phyloP scores from a whole-genome alignment of 2,888 invertebrate species.

The Stenodema calcarata region DNA sequence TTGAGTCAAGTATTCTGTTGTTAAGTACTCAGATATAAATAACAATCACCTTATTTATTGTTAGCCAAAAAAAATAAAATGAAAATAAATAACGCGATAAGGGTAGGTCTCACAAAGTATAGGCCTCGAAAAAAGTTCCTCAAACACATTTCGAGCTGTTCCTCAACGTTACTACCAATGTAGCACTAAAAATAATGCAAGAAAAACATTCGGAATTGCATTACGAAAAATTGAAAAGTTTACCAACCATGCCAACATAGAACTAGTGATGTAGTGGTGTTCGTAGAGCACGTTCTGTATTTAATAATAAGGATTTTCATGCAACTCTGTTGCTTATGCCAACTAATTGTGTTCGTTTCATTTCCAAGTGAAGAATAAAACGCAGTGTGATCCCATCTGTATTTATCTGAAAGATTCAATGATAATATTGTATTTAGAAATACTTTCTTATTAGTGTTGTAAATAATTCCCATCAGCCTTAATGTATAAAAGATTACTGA shows the following conservation, averaged over 20 bases:
- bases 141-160: background rate
- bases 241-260: background rate
- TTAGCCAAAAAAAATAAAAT: background rate
- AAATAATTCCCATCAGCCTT: background rate
- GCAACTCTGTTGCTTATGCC: background rate
- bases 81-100: background rate
- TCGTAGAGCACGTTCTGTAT: background rate
- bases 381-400: conserved; percentile 22
- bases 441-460: background rate
- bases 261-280: background rate
- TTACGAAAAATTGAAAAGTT: background rate
- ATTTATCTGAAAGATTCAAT: conserved; percentile 14
- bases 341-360: background rate
- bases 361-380: background rate
- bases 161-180: background rate
- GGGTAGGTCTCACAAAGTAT: background rate
- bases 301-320: background rate
- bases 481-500: background rate
- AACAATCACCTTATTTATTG: background rate
- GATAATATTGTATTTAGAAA: conserved; percentile 8
- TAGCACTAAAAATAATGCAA: background rate
- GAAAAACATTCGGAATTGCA: background rate
- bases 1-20: too few relatives aligned
- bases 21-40: too few relatives aligned
- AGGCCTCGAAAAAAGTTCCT: background rate